Conservation (phyloP, 1,140 invertebrate genomes). For the Atta colombica region DNA sequence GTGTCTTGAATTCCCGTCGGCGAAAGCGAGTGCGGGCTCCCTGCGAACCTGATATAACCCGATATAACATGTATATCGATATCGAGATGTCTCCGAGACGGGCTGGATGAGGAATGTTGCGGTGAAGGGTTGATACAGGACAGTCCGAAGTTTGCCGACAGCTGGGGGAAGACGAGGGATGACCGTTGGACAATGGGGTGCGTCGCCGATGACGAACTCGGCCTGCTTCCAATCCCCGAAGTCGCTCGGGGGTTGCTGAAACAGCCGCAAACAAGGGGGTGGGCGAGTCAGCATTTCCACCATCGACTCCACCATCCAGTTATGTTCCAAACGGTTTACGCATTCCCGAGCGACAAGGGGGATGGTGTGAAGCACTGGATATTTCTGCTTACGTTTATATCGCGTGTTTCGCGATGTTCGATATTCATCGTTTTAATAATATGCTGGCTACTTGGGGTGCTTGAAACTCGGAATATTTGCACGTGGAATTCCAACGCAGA, state of each 20-base stretch:
- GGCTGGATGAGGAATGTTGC: slow-evolving; percentile 41
- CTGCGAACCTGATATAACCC: background rate
- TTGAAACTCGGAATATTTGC: slow-evolving; percentile 33
- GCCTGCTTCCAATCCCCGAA: slow-evolving; percentile 65
- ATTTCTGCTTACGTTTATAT: slow-evolving; percentile 57
- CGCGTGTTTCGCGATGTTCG: slow-evolving; percentile 47
- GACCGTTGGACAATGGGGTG: slow-evolving; percentile 66
- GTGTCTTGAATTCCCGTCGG: slow-evolving; percentile 47
- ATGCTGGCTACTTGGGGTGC: background rate
- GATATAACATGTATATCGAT: slow-evolving; percentile 47
- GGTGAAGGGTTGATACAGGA: slow-evolving; percentile 71
- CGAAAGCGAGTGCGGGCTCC: background rate
- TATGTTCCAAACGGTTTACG: slow-evolving; percentile 54
- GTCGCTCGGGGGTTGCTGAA: slow-evolving; percentile 62
- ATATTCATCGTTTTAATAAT: slow-evolving; percentile 46
- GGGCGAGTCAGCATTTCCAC: slow-evolving; percentile 83
- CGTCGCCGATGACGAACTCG: slow-evolving; percentile 64
- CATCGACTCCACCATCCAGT: slow-evolving; percentile 22
- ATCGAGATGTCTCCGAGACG: slow-evolving; percentile 63
- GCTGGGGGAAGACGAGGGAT: slow-evolving; percentile 70
- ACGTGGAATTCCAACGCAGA: background rate
- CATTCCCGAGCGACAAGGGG: slow-evolving; percentile 41
- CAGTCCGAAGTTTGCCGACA: slow-evolving; percentile 73
- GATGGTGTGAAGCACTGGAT: slow-evolving; percentile 34
- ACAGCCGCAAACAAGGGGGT: slow-evolving; percentile 80